Conservation (phyloP, 2,888 invertebrate species). For the Drosophila quinaria region DNA sequence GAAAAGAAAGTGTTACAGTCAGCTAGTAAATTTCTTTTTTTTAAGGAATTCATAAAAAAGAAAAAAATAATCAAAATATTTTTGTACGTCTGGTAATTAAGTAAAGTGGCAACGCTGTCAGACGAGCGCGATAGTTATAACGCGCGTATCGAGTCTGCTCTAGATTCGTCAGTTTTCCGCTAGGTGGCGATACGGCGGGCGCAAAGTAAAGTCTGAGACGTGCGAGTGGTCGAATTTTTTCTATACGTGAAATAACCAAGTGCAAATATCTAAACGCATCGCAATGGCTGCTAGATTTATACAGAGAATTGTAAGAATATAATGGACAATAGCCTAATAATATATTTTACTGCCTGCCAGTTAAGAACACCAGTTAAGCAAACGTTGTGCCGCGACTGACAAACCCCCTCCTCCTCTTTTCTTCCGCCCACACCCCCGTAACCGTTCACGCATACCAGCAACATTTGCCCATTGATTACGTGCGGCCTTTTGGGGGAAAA, state of each 20-base stretch:
- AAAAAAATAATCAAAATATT: not conserved
- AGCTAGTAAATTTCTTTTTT: not conserved
- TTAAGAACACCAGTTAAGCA: conserved; percentile 18
- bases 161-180: conserved; percentile 69
- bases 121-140: conserved; percentile 40
- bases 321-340: conserved; percentile 30
- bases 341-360: conserved; percentile 32
- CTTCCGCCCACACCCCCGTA: conserved; percentile 9
- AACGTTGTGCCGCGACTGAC: conserved; percentile 41
- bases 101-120: conserved; percentile 32
- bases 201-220: conserved; percentile 66
- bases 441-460: conserved; percentile 14
- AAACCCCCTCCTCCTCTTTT: conserved; percentile 1
- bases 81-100: conserved; percentile 3
- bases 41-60: not conserved
- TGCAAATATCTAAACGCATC: conserved; percentile 63
- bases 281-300: conserved; percentile 85
- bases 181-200: conserved; percentile 79
- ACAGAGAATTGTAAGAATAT: conserved; percentile 85
- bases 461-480: conserved; percentile 54
- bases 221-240: conserved; percentile 68
- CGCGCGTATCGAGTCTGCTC: conserved; percentile 41
- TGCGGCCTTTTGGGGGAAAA: conserved; percentile 44
- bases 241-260: conserved; percentile 70
- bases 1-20: not conserved